Base-by-base conservation (phyloP, 2,888 invertebrate genomes). In the Euzetes globulus region DNA sequence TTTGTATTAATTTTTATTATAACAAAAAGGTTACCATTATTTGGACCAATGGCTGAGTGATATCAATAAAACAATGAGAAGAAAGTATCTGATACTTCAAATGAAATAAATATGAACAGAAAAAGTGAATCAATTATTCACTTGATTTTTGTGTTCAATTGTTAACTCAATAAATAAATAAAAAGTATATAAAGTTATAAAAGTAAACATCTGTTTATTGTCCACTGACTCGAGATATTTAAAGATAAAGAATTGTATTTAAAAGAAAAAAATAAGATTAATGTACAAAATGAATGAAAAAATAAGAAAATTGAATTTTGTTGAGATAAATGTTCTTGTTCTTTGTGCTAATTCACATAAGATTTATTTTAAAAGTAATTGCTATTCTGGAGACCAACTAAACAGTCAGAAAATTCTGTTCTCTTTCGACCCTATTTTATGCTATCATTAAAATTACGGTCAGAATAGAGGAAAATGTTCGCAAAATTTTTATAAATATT, bases 121-220 rank as follows among this genome's bases (percentile, higher is more conserved):
- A 55, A 55, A 55, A 6, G 58, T 58, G 58, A 58, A 58, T 58
- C 27, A 58, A 58, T 58, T 58, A 58, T 58, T 58, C 58, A 58
- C 58, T 29, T 5, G 27, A 55, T 55, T 58, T 41, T 41, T 5
- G 5, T 29, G 11, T 27, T 58, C 9, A 15, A 29, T 22, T 58
- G 17, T 58, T 13, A 58, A 29, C 13, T 27, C 15, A 58, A 29
- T 58, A 58, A 50, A 50, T 22, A 19, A 55, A 55, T 19, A 55
- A 55, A 55, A 27, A 58, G 17, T 27, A 11, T 58, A 58, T 29
- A 27, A 29, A 58, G 7, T 22, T 58, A 27, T 58, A 29, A 22
- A 58, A 29, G 58, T 29, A 22, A 58, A 58, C 58, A 58, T 58
- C 58, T 58, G 58, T 58, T 27, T 58, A 58, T 27, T 29, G 58